These are phyloP conservation scores for Campoletis sonorensis DNA, from an alignment of 1,140 invertebrate genomes.

Conservation along the genomic window DNA sequence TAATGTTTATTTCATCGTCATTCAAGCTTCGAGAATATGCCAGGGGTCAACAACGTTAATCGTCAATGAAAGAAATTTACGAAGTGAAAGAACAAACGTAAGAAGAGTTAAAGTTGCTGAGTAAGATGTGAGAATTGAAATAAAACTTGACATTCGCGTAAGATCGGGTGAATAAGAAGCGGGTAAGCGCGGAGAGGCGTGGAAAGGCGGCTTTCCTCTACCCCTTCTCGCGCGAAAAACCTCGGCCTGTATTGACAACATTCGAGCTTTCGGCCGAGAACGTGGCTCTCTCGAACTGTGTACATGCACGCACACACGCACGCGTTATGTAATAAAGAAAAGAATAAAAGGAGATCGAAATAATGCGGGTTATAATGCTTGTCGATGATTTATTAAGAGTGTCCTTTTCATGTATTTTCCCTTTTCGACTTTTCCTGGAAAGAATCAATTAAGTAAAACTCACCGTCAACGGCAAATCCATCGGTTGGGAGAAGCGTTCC, in stretches of 20 bases:
- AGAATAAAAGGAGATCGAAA: not conserved
- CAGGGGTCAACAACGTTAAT: too few species aligned
- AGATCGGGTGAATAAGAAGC: not conserved
- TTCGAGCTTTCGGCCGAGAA: conserved; percentile 4
- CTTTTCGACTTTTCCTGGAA: not conserved
- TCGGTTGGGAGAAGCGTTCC: conserved; percentile 26
- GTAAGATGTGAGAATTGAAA: too few species aligned
- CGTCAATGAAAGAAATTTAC: too few species aligned
- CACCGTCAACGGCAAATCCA: conserved; percentile 44
- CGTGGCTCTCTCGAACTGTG: not conserved
- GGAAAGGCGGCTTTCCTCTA: not conserved
- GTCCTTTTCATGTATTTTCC: not conserved
- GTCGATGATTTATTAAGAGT: not conserved
- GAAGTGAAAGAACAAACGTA: too few species aligned
- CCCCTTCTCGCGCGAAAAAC: conserved; percentile 20
- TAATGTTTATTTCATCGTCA: too few species aligned
- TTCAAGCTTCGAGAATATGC: too few species aligned
- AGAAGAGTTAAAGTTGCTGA: too few species aligned
- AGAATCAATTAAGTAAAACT: not conserved
- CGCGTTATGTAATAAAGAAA: not conserved
- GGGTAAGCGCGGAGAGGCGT: conserved; percentile 5
- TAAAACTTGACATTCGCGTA: not conserved
- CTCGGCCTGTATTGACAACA: conserved; percentile 15
- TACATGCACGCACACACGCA: not conserved
- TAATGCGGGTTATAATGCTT: not conserved